Evolutionary conservation across 2,113 vertebrate genomes (phyloP), one percentile per base, ranked within the genome.

Genomic region (Hucho hucho): DNA sequence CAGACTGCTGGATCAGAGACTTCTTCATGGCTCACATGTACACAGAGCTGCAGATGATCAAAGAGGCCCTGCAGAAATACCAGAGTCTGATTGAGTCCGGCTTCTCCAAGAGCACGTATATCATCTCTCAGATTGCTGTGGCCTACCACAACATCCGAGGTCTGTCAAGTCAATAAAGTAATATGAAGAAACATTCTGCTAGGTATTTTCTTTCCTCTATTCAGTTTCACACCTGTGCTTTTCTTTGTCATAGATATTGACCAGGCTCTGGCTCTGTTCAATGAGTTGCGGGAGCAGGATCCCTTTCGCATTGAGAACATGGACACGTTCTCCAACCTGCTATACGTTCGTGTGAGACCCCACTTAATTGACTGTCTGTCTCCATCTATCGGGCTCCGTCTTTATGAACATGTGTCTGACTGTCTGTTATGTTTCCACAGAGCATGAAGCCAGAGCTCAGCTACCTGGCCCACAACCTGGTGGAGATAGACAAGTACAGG

Each of bases 1-100:
- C 98, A 61, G 96, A 98, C 86, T 95, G 95, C 46, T 99, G 98
- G 98, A 97, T 99, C 89, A 96, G 95, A 89, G 97, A 99, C 84
- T 99, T 99, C 92, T 99, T 99, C 90, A 93, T 98, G 94, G 98
- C 98, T 74, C 98, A 99, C 89, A 98, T 98, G 92, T 98, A 96
- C 86, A 99, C 97, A 18, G 97, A 99, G 89, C 93, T 99, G 86
- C 97, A 99, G 91, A 93, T 99, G 94, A 99, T 99, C 89, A 97
- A 97, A 83, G 98, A 98, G 83, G 97, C 98, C 1, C 84, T 99
- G 85, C 97, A 98, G 87, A 99, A 99, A 83, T 99, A 99, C 84
- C 97, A 98, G 89, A 95, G 93, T 87, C 96, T 99, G 66, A 98
- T 98, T 64, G 96, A 99, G 81, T 95, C 95, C n/a, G 97, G 98